Conservation (phyloP, 2,888 invertebrate species). For the Blastobasis adustella region DNA sequence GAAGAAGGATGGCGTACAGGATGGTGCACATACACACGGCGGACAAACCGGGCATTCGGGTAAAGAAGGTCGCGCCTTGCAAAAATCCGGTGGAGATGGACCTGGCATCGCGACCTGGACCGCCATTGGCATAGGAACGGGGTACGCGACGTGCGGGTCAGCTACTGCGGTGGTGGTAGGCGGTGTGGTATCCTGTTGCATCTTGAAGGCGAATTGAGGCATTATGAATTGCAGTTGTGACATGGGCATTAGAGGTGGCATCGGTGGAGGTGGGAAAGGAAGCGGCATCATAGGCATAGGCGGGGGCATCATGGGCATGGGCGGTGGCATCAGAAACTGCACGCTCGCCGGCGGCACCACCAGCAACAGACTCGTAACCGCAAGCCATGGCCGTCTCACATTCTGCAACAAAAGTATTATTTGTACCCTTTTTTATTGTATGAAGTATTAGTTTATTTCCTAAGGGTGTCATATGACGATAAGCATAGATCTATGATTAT, state of each 20-base stretch:
- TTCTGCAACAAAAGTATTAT: conserved; percentile 13
- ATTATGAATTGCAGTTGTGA: conserved; percentile 14
- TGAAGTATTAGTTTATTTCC: neutral
- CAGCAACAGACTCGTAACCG: conserved; percentile 12
- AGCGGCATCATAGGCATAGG: conserved; percentile 15
- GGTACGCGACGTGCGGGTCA: conserved; percentile 17
- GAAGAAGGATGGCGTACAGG: conserved; percentile 55
- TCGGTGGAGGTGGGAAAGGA: conserved; percentile 10
- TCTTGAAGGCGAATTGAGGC: conserved; percentile 6
- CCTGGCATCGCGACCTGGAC: conserved; percentile 35
- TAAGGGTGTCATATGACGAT: neutral
- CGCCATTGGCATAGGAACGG: conserved; percentile 26
- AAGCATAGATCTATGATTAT: too few relatives aligned
- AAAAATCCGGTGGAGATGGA: conserved; percentile 2
- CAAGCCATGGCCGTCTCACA: conserved; percentile 16
- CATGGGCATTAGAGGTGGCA: conserved; percentile 15
- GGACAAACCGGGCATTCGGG: conserved; percentile 47
- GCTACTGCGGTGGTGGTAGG: conserved; percentile 16
- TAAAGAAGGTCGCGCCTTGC: neutral
- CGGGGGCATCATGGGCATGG: conserved; percentile 9
- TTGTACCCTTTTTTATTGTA: too few relatives aligned
- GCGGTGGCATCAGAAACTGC: neutral
- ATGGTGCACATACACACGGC: conserved; percentile 47
- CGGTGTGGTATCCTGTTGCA: conserved; percentile 7
- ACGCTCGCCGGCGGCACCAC: neutral